Evolutionary conservation across 23 tunicate species (phyloP).

Genomic region (Botrylloides violaceus): DNA sequence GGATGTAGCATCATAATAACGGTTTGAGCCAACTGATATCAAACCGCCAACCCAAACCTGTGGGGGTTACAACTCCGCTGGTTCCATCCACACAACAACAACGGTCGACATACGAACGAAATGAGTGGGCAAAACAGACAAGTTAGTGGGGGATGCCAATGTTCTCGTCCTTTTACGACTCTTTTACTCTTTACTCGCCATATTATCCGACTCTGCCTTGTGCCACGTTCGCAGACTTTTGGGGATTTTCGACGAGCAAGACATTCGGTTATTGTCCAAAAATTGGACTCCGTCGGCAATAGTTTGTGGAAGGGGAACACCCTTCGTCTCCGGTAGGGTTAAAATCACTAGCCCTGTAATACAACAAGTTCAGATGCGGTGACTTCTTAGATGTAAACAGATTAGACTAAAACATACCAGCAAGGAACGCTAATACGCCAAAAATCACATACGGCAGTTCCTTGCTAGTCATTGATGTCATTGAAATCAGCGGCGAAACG

Average conservation of each 20-base stretch:
- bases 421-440: constrained; percentile 17
- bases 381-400: background rate
- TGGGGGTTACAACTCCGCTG: no score
- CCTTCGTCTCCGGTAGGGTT: constrained; percentile 16
- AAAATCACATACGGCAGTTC: constrained; percentile 29
- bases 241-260: background rate
- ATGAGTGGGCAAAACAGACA: no score
- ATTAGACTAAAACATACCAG: constrained; percentile 44
- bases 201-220: no score
- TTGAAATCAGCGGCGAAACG: constrained; percentile 44
- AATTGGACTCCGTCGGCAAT: constrained; percentile 14
- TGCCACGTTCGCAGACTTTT: no score
- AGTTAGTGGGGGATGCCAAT: no score
- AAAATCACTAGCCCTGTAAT: background rate
- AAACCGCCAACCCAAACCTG: no score
- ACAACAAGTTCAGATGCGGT: background rate
- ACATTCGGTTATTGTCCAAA: background rate
- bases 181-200: no score
- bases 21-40: no score
- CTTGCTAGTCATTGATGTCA: constrained; percentile 3
- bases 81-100: no score
- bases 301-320: constrained; percentile 19
- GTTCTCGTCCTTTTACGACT: no score
- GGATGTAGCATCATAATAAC: no score
- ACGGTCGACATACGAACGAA: no score